Conservation (phyloP, 2,888 invertebrate genomes). For the Chironomus tentans region DNA sequence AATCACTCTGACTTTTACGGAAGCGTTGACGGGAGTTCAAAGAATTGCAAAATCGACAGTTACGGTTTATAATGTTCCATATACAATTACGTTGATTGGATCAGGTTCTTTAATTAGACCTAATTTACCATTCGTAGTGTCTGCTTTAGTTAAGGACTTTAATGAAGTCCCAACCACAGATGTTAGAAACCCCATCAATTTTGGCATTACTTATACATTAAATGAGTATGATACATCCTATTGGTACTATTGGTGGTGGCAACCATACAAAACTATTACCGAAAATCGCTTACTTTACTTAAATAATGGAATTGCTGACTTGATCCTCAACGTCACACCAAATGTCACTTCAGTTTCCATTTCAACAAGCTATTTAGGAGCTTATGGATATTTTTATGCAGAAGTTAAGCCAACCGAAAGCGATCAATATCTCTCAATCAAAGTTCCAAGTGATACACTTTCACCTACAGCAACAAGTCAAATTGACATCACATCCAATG, state of each 20-base stretch:
- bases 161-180: constrained; percentile 58
- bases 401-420: not conserved
- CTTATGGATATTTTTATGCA: not conserved
- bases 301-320: not conserved
- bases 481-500: not conserved
- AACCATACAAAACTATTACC: not conserved
- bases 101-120: constrained; percentile 84
- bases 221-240: constrained; percentile 34
- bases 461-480: not conserved
- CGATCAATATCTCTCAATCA: not conserved
- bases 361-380: constrained; percentile 46
- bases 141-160: constrained; percentile 58
- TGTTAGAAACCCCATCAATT: constrained; percentile 47
- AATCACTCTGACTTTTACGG: constrained; percentile 82
- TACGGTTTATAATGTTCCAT: constrained; percentile 65
- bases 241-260: constrained; percentile 35
- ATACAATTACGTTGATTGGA: constrained; percentile 65
- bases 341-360: not conserved
- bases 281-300: not conserved
- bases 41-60: constrained; percentile 68
- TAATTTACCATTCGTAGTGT: constrained; percentile 71
- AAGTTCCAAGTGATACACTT: not conserved
- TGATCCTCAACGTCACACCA: not conserved
- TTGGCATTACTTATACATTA: constrained; percentile 36
- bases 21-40: constrained; percentile 76